These are phyloP conservation scores for Synanthedon myopaeformis DNA, from an alignment of 2,888 invertebrate genomes.

Conservation along the genomic window DNA sequence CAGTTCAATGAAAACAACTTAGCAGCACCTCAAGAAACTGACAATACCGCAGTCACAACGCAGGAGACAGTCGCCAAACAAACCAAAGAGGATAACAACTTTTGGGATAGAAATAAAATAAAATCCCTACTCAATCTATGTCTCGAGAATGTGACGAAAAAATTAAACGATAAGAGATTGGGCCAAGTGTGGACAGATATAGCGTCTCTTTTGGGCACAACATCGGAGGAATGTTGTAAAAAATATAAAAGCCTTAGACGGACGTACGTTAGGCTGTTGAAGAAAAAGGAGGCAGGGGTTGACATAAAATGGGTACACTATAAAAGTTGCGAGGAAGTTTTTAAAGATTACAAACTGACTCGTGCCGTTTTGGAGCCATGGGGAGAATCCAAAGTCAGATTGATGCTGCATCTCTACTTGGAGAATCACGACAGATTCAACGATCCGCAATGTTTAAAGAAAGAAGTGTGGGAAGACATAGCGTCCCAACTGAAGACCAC, in stretches of 20 bases:
- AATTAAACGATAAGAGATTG: conserved; percentile 26
- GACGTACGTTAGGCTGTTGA: conserved; percentile 52
- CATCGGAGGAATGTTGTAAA: conserved; percentile 43
- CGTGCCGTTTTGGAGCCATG: conserved; percentile 40
- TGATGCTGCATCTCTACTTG: conserved; percentile 43
- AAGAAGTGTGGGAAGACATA: conserved; percentile 59
- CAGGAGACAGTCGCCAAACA: conserved; percentile 12
- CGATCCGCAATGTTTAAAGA: conserved; percentile 37
- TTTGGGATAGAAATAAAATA: conserved; percentile 53
- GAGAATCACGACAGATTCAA: conserved; percentile 45
- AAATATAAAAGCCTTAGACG: conserved; percentile 49
- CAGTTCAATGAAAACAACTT: conserved; percentile 31
- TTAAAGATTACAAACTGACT: conserved; percentile 46
- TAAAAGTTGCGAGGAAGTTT: conserved; percentile 49
- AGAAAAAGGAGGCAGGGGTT: conserved; percentile 47
- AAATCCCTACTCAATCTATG: conserved; percentile 43
- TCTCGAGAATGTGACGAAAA: conserved; percentile 33
- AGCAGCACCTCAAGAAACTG: conserved; percentile 15
- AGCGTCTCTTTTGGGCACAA: conserved; percentile 33
- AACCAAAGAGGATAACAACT: conserved; percentile 29
- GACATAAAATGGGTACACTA: conserved; percentile 58
- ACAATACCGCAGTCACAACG: conserved; percentile 3
- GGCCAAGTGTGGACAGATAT: conserved; percentile 35
- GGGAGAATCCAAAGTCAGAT: conserved; percentile 48
- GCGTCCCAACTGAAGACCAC: conserved; percentile 42